Conservation (phyloP, 2,113 vertebrate species). For the Manacus vitellinus region DNA sequence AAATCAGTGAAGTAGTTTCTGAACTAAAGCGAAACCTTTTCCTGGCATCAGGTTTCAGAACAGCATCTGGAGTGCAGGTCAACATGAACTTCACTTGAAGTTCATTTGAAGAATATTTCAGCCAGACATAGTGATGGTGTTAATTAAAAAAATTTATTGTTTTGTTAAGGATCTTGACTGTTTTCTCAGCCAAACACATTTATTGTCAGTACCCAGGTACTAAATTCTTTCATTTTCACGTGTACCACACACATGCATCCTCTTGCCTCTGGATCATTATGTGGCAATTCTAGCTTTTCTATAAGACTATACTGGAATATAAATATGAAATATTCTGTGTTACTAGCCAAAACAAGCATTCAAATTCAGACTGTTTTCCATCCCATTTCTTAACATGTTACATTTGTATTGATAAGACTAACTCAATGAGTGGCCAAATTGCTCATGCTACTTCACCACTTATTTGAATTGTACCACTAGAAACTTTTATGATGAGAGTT, state of each 20-base stretch:
- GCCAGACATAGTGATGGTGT: conserved; percentile 4
- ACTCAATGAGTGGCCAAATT: background rate
- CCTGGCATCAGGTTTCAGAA: conserved; percentile 16
- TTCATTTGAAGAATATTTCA: conserved; percentile 38
- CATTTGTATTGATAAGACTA: background rate
- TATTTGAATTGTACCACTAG: background rate
- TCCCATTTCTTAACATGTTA: background rate
- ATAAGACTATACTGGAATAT: background rate
- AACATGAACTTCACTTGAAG: conserved; percentile 25
- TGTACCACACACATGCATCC: background rate
- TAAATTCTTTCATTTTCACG: background rate
- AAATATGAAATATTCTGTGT: background rate
- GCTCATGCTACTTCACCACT: background rate
- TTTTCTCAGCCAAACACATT: conserved; percentile 10
- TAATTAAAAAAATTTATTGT: background rate
- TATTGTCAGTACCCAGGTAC: background rate
- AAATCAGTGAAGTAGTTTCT: background rate
- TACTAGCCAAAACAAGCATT: background rate
- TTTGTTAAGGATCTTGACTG: conserved; percentile 17
- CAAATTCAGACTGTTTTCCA: background rate
- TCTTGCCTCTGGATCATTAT: background rate
- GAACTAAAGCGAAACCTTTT: background rate
- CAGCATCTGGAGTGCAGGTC: conserved; percentile 46
- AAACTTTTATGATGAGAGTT: background rate
- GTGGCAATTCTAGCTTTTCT: background rate